phyloP scores from a whole-genome alignment of 1,140 invertebrate genomes.

The Solenopsis fugax region DNA sequence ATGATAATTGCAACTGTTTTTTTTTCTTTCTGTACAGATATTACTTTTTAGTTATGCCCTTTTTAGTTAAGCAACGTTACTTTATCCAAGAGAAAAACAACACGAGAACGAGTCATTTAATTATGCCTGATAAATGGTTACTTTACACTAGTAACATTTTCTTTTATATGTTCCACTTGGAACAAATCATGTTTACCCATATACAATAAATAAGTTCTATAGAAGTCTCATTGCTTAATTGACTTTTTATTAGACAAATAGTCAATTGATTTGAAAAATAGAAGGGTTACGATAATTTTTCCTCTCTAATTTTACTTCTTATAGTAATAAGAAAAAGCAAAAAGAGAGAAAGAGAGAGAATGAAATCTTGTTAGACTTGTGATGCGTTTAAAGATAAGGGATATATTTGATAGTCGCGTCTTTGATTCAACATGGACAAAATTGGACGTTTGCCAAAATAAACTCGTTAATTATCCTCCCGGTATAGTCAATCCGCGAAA shows the following conservation, averaged over 20 bases:
- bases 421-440: not conserved
- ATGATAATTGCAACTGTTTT: no score
- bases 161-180: not conserved
- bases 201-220: not conserved
- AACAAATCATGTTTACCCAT: not conserved
- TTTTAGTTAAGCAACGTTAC: constrained; percentile 37
- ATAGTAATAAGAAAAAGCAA: not conserved
- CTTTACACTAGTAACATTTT: not conserved
- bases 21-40: not conserved
- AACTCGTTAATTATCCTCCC: not conserved
- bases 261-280: not conserved
- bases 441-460: constrained; percentile 26
- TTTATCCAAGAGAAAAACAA: constrained; percentile 5
- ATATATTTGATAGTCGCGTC: not conserved
- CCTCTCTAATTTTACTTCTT: not conserved
- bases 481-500: constrained; percentile 17
- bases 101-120: not conserved
- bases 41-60: no score
- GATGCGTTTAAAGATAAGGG: not conserved
- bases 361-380: not conserved
- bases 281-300: not conserved
- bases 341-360: no score
- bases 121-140: constrained; percentile 10
- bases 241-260: not conserved
- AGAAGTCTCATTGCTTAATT: not conserved